Percentiles rank a stretch among this genome's conserved stretches.
phyloP scores from a whole-genome alignment of 2,113 vertebrate species.

The Hystrix cristata region DNA sequence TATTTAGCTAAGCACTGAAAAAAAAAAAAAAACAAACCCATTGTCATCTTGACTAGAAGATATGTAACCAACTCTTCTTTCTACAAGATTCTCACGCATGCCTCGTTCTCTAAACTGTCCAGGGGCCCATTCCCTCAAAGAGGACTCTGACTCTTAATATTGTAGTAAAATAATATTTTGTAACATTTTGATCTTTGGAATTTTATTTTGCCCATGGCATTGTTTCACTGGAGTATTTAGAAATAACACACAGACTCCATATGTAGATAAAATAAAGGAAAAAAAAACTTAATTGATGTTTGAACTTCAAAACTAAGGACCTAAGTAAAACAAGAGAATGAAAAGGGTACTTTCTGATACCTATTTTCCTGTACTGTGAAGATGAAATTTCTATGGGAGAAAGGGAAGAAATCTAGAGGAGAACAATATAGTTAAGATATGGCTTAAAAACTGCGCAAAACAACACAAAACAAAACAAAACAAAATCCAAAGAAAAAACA shows the following conservation, averaged over 20 bases:
- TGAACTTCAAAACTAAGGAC: not conserved
- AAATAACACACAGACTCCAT: not conserved
- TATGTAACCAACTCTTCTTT: not conserved
- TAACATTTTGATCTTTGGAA: not conserved
- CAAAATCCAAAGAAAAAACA: not conserved
- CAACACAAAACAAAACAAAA: not conserved
- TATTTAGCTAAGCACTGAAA: not conserved
- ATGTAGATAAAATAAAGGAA: conserved; percentile 4
- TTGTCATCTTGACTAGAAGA: not conserved
- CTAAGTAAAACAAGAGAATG: conserved; percentile 17
- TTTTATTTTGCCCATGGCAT: not conserved
- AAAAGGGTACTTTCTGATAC: not conserved
- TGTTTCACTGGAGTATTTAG: not conserved
- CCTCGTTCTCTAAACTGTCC: not conserved
- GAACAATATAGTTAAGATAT: not conserved
- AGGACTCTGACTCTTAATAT: not conserved
- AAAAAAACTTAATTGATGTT: not conserved
- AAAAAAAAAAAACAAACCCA: not conserved
- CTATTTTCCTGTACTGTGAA: not conserved
- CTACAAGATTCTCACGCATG: not conserved
- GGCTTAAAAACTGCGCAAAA: not conserved
- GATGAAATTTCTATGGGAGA: not conserved
- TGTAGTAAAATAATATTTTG: not conserved
- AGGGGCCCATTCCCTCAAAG: not conserved
- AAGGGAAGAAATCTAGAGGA: not conserved